Conservation (phyloP, 2,888 invertebrate species). For the Leptinotarsa juncta region DNA sequence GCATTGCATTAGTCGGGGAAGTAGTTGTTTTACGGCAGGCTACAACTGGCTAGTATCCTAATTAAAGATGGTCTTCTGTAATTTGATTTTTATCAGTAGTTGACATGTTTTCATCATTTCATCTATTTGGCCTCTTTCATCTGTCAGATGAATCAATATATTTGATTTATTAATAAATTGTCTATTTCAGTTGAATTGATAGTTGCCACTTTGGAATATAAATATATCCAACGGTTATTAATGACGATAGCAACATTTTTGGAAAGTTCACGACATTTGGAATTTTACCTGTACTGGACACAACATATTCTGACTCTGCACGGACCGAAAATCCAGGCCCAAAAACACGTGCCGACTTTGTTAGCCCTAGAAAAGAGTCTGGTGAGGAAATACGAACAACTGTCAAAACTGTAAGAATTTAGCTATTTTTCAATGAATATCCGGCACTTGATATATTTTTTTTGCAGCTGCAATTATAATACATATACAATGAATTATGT, state of each 20-base stretch:
- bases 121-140: no score
- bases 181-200: conserved; percentile 78
- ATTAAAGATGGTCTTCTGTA: no score
- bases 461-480: conserved; percentile 87
- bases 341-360: conserved; percentile 75
- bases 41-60: no score
- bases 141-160: no score
- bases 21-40: no score
- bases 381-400: conserved; percentile 80
- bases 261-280: conserved; percentile 84
- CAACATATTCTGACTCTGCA: conserved; percentile 75
- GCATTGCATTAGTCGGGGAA: no score
- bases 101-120: no score
- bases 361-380: conserved; percentile 83
- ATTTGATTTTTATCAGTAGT: no score
- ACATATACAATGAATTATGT: conserved; percentile 85
- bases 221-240: conserved; percentile 81
- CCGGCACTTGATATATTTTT: conserved; percentile 18
- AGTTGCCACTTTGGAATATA: conserved; percentile 75
- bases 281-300: conserved; percentile 89
- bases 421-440: not conserved
- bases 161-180: not conserved
- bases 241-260: conserved; percentile 78
- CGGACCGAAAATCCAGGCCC: conserved; percentile 68
- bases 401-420: conserved; percentile 84